Evolutionary conservation across 1,140 invertebrate species (phyloP), one percentile per base, ranked within the genome.

Genomic region (Neodiprion virginianus): DNA sequence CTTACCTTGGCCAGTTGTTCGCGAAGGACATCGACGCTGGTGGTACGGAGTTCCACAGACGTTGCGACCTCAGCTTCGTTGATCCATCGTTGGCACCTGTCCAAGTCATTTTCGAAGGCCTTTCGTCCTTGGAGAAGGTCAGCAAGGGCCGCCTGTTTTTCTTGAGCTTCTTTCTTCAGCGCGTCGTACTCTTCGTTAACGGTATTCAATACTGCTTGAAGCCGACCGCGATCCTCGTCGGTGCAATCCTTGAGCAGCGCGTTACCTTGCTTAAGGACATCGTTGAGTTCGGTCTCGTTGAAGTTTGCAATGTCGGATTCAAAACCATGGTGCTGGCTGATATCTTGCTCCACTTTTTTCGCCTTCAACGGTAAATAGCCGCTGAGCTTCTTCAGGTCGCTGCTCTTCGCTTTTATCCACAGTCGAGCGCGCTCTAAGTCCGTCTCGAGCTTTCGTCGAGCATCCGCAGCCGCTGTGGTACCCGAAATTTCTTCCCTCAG

Each of bases 41-140:
- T 92, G 23, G 93, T 92, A 69, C 94, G 90, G 4, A 97, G 85
- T 80, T 97, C 96, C 49, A 93, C 91, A 12, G 94, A 93, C 0
- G 95, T 92, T 12, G 95, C 93, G 8, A 95, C 94, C 88, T 97
- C 96, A 68, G 95, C 95, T 89, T 97, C 93, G 71, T 95, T 94
- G 21, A 97, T 88, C 96, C 96, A 97, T 77, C 95, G 92, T 77
- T 94, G 91, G 82, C 94, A 95, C 78, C 94, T 93, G 73, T 95
- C 93, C 67, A 96, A 89, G 75, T 95, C 93, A 72, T 90, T 92
- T 86, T 97, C 96, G 81, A 97, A 96, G 17, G 93, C 89, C 83
- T 92, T 94, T 78, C 96, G 91, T 21, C 92, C 92, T 85, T 94
- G 91, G 11, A 96, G 85, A 11, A 96, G 87, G 88, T 95, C 94